phyloP scores from a whole-genome alignment of 92 coral and sea anemone genomes.

The Parazoanthus swiftii region DNA sequence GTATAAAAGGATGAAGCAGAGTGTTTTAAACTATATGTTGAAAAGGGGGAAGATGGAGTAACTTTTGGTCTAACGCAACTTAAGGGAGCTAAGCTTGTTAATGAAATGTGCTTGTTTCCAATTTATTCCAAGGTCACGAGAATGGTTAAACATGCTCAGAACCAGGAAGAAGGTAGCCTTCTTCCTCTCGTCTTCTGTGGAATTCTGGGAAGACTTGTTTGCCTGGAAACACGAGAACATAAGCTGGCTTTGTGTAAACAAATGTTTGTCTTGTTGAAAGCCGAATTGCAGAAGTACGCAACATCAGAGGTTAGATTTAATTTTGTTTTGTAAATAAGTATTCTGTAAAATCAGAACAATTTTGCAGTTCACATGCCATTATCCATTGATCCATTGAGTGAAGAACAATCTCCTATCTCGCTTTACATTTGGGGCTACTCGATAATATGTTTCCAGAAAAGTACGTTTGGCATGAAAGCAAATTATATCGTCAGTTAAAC shows the following conservation, averaged over 20 bases:
- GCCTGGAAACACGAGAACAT: conserved; percentile 53
- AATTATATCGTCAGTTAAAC: too few species aligned
- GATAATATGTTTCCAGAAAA: too few species aligned
- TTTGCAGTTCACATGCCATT: too few species aligned
- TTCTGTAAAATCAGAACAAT: not conserved
- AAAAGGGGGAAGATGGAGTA: too few species aligned
- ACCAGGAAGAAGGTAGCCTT: conserved; percentile 30
- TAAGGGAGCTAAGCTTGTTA: not conserved
- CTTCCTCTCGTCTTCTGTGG: conserved; percentile 53
- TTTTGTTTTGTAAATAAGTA: not conserved
- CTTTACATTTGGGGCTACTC: too few species aligned
- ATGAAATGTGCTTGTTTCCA: not conserved
- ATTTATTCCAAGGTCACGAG: conserved; percentile 38
- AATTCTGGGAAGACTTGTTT: conserved; percentile 56
- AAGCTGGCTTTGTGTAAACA: conserved; percentile 45
- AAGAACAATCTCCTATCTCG: not conserved
- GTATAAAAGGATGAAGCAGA: not conserved
- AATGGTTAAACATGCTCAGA: conserved; percentile 47
- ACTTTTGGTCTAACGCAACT: too few species aligned
- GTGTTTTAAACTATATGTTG: too few species aligned
- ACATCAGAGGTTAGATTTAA: conserved; percentile 47
- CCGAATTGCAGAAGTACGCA: conserved; percentile 45
- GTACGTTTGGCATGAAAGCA: too few species aligned
- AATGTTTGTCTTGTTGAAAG: conserved; percentile 36
- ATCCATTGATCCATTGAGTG: not conserved